phyloP scores from a whole-genome alignment of 1,140 invertebrate genomes.

The Drosophila ficusphila region DNA sequence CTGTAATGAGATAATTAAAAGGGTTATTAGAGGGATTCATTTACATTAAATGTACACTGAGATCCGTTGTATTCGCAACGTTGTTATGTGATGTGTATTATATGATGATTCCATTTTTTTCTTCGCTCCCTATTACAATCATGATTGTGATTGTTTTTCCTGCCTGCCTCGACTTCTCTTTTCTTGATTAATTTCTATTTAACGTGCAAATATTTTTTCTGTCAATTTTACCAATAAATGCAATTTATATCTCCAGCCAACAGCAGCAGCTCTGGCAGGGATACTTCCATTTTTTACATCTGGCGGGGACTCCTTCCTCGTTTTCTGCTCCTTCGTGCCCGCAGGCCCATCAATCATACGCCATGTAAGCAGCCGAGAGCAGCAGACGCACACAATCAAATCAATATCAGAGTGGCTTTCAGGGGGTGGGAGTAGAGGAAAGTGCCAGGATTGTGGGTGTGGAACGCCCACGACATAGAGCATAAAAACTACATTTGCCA shows the following conservation, averaged over 20 bases:
- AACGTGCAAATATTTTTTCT: conserved; percentile 74
- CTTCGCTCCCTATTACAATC: too few species aligned
- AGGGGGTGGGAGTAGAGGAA: conserved; percentile 24
- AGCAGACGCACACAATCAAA: conserved; percentile 58
- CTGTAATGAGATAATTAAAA: conserved; percentile 10
- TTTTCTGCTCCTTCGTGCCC: conserved; percentile 21
- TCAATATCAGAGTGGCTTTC: conserved; percentile 42
- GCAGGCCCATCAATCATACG: conserved; percentile 78
- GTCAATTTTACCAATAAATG: conserved; percentile 68
- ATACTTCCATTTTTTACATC: conserved; percentile 67
- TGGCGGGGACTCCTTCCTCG: conserved; percentile 8
- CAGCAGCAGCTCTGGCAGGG: conserved; percentile 21
- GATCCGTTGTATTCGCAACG: too few species aligned
- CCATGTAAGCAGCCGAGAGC: conserved; percentile 59
- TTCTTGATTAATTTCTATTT: conserved; percentile 67
- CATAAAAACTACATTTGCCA: conserved; percentile 66
- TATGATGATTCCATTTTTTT: too few species aligned
- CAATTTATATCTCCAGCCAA: conserved; percentile 55
- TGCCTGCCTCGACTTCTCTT: background rate
- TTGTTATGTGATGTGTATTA: too few species aligned
- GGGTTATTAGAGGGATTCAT: background rate
- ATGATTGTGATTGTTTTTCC: background rate
- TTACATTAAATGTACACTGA: background rate
- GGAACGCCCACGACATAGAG: conserved; percentile 35
- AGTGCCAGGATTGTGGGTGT: conserved; percentile 6